These are phyloP conservation scores for Agriotes lineatus DNA, from an alignment of 2,888 invertebrate species.

Conservation along the genomic window DNA sequence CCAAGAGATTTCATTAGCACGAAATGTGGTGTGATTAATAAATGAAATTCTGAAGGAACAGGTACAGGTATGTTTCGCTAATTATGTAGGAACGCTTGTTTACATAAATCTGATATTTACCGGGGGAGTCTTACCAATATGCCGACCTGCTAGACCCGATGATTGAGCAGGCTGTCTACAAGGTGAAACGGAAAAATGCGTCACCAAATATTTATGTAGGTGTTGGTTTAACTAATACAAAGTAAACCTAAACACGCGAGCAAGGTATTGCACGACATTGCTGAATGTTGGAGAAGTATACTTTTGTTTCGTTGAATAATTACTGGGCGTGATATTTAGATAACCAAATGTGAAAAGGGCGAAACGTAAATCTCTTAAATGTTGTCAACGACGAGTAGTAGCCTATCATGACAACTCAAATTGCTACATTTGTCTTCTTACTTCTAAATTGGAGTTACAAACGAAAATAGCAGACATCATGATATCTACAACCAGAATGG, in stretches of 20 bases:
- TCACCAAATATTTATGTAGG: slow-evolving; percentile 36
- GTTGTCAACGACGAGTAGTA: no score
- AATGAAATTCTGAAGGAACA: not conserved
- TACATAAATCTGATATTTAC: slow-evolving; percentile 2
- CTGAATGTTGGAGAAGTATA: slow-evolving; percentile 7
- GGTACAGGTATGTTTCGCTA: not conserved
- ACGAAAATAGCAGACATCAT: no score
- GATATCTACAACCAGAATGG: no score
- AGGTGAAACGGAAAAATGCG: slow-evolving; percentile 35
- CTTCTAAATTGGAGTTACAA: no score
- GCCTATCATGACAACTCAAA: no score
- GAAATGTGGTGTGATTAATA: not conserved
- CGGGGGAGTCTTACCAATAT: not conserved
- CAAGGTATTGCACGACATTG: slow-evolving; percentile 12
- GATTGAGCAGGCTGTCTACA: not conserved
- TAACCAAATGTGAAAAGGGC: slow-evolving; percentile 10
- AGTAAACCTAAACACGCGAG: slow-evolving; percentile 31
- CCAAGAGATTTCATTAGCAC: no score
- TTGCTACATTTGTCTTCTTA: no score
- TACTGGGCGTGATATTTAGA: not conserved
- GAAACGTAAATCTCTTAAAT: no score
- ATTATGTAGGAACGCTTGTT: slow-evolving; percentile 8
- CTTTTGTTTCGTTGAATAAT: slow-evolving; percentile 2
- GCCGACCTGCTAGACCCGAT: slow-evolving; percentile 11
- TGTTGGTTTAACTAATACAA: slow-evolving; percentile 8